phyloP scores from a whole-genome alignment of 2,113 vertebrate genomes.

The Oncorhynchus tshawytscha region DNA sequence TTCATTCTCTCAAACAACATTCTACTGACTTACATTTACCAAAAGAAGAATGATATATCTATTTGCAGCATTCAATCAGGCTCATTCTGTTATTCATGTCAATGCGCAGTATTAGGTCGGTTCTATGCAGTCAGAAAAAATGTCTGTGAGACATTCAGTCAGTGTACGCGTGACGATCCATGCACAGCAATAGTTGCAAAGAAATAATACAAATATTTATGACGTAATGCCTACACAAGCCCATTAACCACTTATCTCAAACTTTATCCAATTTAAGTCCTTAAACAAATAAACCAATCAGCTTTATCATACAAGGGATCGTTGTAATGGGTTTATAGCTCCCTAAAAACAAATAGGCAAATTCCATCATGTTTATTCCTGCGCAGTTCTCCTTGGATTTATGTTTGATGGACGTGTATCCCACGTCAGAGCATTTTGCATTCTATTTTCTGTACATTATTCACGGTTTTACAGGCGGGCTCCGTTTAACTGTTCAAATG shows the following conservation, averaged over 20 bases:
- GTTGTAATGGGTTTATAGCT: not conserved
- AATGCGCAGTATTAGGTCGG: not conserved
- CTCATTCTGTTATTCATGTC: not conserved
- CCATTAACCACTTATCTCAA: not conserved
- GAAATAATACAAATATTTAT: not conserved
- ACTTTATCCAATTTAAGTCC: not conserved
- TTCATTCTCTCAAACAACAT: not conserved
- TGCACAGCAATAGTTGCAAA: not conserved
- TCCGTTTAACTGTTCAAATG: not conserved
- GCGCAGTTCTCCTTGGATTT: not conserved
- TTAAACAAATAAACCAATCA: not conserved
- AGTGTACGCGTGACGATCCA: not conserved
- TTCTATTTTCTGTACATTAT: not conserved
- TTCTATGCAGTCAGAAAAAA: not conserved
- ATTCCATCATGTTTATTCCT: not conserved
- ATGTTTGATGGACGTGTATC: not conserved
- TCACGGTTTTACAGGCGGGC: not conserved
- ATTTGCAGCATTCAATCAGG: not conserved
- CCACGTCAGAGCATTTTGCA: not conserved
- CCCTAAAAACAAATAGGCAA: not conserved
- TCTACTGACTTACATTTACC: not conserved
- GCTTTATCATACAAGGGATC: not conserved
- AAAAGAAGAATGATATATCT: not conserved
- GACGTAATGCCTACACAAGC: not conserved
- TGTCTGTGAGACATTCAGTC: not conserved